phyloP scores from a whole-genome alignment of 1,140 invertebrate species.

The Eurosta solidaginis region DNA sequence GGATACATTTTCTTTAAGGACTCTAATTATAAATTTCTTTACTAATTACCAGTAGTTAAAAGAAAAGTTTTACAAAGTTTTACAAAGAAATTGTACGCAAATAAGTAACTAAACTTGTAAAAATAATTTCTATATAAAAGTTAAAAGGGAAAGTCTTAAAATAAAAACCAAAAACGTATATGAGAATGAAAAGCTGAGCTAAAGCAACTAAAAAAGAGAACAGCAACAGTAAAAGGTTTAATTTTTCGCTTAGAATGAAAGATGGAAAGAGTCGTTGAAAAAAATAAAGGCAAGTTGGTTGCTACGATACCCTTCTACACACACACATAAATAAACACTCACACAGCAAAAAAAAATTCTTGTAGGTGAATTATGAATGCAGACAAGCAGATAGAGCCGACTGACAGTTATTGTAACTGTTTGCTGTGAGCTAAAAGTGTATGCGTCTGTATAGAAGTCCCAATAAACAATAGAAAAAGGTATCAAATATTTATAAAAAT shows the following conservation, averaged over 20 bases:
- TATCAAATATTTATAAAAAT: no score
- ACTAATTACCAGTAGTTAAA: no score
- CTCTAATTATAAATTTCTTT: no score
- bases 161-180: neutral
- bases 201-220: neutral
- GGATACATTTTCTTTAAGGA: no score
- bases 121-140: constrained; percentile 8
- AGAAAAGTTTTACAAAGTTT: no score
- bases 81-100: neutral
- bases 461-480: no score
- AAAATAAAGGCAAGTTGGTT: neutral
- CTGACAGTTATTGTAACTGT: neutral
- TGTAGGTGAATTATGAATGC: neutral
- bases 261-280: neutral
- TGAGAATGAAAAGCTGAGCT: neutral
- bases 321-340: neutral
- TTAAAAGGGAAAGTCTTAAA: neutral
- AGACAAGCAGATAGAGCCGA: neutral
- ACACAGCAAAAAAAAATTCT: no score
- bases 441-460: no score
- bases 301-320: neutral
- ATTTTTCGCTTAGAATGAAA: neutral
- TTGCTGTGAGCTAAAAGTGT: no score
- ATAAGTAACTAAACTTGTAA: neutral
- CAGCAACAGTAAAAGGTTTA: neutral